Conservation (phyloP, 2,113 vertebrate genomes). For the Lethenteron reissneri region DNA sequence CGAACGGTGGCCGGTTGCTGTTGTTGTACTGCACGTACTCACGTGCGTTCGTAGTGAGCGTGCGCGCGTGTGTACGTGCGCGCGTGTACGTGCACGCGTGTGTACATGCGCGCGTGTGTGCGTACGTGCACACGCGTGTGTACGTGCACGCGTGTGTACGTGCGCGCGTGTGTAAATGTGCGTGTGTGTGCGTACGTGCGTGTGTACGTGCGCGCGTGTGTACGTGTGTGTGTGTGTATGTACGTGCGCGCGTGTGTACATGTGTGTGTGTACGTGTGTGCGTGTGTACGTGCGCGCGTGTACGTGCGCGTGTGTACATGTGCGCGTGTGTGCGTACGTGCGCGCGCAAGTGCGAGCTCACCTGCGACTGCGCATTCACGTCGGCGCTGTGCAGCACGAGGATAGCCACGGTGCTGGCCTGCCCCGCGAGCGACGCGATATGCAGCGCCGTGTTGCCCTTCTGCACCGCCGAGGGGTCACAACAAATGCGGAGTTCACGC, state of each 20-base stretch:
- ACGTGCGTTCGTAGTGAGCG: neutral
- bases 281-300: neutral
- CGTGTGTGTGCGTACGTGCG: neutral
- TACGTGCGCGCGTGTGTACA: neutral
- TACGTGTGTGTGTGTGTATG: neutral
- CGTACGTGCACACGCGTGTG: neutral
- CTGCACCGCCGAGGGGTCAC: constrained; percentile 20
- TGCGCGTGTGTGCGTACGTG: neutral
- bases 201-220: neutral
- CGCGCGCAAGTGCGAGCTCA: constrained; percentile 14
- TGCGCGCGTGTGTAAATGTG: neutral
- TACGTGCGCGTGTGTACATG: neutral
- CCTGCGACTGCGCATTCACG: constrained; percentile 87
- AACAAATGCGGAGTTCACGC: no score
- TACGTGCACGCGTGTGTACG: neutral
- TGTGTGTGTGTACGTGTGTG: neutral
- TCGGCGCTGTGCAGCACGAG: constrained; percentile 73
- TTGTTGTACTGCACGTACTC: neutral
- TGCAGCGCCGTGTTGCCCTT: constrained; percentile 97
- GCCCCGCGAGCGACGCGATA: constrained; percentile 78
- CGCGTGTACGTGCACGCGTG: neutral
- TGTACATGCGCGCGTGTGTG: neutral
- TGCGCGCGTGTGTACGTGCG: neutral
- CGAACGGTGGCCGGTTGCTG: no score
- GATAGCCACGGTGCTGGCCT: constrained; percentile 65